These are phyloP conservation scores for Gambusia holbrooki DNA, from an alignment of 2,113 vertebrate species.

Conservation along the genomic window DNA sequence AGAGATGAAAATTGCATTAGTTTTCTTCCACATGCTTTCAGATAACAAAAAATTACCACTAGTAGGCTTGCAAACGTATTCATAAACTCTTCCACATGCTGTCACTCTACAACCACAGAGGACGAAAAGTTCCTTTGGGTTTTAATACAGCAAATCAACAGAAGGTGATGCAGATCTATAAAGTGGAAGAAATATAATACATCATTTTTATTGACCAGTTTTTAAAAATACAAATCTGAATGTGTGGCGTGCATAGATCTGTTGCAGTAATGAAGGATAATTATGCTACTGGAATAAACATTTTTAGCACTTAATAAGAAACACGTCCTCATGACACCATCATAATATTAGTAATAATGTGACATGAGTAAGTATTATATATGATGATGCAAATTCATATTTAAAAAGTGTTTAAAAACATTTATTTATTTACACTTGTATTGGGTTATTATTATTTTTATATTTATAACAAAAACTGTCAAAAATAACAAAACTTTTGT, in stretches of 20 bases:
- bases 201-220: too few species aligned
- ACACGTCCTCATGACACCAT: too few species aligned
- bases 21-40: background rate
- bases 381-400: too few species aligned
- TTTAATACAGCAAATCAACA: background rate
- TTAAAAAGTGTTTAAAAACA: too few species aligned
- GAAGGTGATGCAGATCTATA: background rate
- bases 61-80: background rate
- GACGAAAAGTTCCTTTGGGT: background rate
- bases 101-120: background rate
- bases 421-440: too few species aligned
- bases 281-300: background rate
- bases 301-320: too few species aligned
- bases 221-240: too few species aligned
- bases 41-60: background rate
- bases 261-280: background rate
- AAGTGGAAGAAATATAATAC: too few species aligned
- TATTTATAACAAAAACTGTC: background rate
- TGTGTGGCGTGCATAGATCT: background rate
- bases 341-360: too few species aligned
- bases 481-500: too few species aligned
- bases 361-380: too few species aligned
- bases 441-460: too few species aligned
- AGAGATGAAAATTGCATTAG: conserved; percentile 8
- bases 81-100: background rate